These are phyloP conservation scores for Oreotrochilus melanogaster DNA, from an alignment of 2,113 vertebrate genomes.

Conservation along the genomic window DNA sequence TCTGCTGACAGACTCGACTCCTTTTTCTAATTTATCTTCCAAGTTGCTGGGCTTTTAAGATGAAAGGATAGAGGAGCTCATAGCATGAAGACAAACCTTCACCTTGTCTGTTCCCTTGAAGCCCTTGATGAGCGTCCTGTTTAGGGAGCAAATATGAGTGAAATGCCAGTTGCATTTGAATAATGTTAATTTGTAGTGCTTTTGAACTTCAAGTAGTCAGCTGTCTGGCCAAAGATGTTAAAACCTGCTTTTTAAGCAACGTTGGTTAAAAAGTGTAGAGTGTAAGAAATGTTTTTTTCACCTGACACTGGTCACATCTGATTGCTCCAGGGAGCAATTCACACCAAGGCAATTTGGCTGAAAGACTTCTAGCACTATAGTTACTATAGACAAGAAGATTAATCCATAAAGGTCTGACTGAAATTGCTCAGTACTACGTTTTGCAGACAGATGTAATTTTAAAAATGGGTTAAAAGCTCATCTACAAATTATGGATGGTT, in stretches of 20 bases:
- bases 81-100: neutral
- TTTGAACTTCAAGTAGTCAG: neutral
- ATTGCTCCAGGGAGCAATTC: neutral
- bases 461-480: neutral
- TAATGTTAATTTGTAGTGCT: neutral
- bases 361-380: fast-evolving
- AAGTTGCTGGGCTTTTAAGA: neutral
- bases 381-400: neutral
- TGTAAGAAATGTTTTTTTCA: neutral
- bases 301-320: neutral
- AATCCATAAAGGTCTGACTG: neutral
- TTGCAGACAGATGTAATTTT: neutral
- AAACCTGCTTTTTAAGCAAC: neutral
- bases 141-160: neutral
- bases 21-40: neutral
- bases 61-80: neutral
- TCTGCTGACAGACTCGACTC: neutral
- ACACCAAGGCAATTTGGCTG: neutral
- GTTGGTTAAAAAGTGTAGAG: neutral
- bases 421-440: neutral
- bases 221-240: neutral
- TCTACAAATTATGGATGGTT: neutral
- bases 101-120: neutral
- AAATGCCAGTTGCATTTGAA: neutral
- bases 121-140: neutral